Evolutionary conservation across 1,140 invertebrate genomes (phyloP), one percentile per base, ranked within the genome.

Genomic region (Nilaparvata lugens): DNA sequence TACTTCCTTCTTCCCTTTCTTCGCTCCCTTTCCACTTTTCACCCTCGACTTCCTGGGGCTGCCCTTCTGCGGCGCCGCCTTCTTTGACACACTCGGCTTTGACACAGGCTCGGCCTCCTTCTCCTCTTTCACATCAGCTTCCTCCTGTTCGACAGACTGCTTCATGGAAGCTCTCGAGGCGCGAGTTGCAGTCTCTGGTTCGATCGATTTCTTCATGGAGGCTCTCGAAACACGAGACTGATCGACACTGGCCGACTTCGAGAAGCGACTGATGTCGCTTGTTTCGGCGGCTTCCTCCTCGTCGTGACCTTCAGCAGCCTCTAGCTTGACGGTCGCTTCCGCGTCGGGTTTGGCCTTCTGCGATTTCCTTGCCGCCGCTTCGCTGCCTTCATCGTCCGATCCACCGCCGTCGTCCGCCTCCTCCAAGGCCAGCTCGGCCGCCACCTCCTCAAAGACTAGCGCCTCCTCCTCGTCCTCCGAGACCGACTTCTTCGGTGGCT

Each of bases 401-500:
- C 45, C 59, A 35, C 11, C 52, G 1, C 53, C 53, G 23, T 21
- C 40, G 1, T 18, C 35, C 14, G 16, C n/a, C 9, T 42, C 38
- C 13, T 19, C 2, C 38, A 43, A 4, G 13, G 28, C 35, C 2
- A 25, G 1, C 24, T 4, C 2, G 25, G 13, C 28, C 4, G 18
- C n/a, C 13, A 13, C 40, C 18, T 58, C 56, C n/a, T 58, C 40
- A 21, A 43, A 16, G 14, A 28, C 25, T 2, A 31, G 5, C 16
- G 52, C 4, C 13, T 56, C n/a, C n/a, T 56, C 16, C 9, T 40
- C 55, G 4, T 56, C 55, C 1, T 62, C 23, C 2, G 16, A 40
- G 19, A 55, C 48, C n/a, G 60, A 58, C 6, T 70, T 68, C 6
- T 72, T 67, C 59, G 65, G 68, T 1, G 68, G 60, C 18, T 71